Base-by-base conservation (phyloP, 2,888 invertebrate species). In the Elysia crispata region DNA sequence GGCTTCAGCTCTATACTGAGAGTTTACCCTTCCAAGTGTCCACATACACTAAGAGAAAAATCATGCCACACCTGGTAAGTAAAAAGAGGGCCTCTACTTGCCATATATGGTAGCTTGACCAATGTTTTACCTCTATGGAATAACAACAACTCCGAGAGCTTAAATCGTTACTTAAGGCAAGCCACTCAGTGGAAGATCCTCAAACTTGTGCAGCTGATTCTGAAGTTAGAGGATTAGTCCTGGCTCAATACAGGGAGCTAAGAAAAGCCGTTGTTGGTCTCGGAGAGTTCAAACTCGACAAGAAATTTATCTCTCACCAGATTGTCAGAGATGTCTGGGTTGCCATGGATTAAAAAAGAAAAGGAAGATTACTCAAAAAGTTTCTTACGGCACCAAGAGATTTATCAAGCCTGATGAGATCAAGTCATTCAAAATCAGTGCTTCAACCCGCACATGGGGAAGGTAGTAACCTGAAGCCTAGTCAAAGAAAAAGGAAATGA, bases 211-310 rank as follows among this genome's bases (percentile, higher is more conserved):
- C 18, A 64, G 64, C 64, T 64, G 64, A 64, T 64, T 23, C 64
- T 18, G 64, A 64, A 18, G 64, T 64, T 64, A 64, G 64, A 64
- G 64, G 64, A 64, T 64, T 64, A 64, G 13, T 64, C 64, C 64
- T 64, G 64, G 64, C 64, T 64, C 64, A 64, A 64, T 64, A 64
- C 23, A 64, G 64, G 64, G 64, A 64, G 64, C 64, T 64, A 64
- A 64, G 64, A 64, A 64, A 23, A 64, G 64, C 64, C 64, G 18
- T 64, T 64, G 64, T 64, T 64, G 64, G 64, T 64, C 64, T 64
- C 64, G 64, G 64, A 64, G 64, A 64, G 64, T 64, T 64, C 23
- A 64, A 64, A 64, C 64, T 64, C 64, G 64, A 64, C 64, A 64
- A 64, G 64, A 64, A 15, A n/a, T 64, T 64, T 64, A 64, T 64